phyloP scores from a whole-genome alignment of 2,888 invertebrate species.

The Sicus ferrugineus region DNA sequence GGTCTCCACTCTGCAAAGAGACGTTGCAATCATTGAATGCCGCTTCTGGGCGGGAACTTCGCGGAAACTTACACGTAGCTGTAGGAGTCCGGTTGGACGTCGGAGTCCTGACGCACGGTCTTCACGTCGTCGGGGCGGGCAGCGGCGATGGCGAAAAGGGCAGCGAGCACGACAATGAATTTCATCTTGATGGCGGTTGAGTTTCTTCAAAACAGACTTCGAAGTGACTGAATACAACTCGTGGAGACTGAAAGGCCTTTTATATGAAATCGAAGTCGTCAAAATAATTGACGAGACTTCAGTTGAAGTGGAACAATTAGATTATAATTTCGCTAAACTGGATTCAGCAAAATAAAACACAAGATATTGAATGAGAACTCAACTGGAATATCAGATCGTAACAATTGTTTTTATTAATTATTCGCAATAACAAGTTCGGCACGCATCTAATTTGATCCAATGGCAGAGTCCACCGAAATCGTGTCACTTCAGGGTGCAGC shows the following conservation, averaged over 20 bases:
- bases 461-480: not conserved
- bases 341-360: no score
- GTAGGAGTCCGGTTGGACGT: slow-evolving; percentile 59
- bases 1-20: slow-evolving; percentile 41
- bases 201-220: not conserved
- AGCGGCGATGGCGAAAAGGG: slow-evolving; percentile 57
- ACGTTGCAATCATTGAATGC: not conserved
- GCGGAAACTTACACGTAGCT: slow-evolving; percentile 52
- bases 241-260: slow-evolving; percentile 33
- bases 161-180: slow-evolving; percentile 58
- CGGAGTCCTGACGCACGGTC: slow-evolving; percentile 68
- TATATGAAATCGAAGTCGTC: slow-evolving; percentile 2
- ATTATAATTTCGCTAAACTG: no score
- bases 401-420: no score
- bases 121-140: slow-evolving; percentile 58
- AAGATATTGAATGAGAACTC: no score
- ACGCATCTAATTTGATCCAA: no score
- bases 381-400: no score
- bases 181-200: slow-evolving; percentile 42
- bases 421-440: no score
- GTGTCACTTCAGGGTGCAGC: not conserved
- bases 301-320: no score
- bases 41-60: not conserved
- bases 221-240: slow-evolving; percentile 3
- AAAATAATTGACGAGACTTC: no score